These are phyloP conservation scores for Acanthopleura granulata DNA, from an alignment of 2,888 invertebrate species.

Conservation along the genomic window DNA sequence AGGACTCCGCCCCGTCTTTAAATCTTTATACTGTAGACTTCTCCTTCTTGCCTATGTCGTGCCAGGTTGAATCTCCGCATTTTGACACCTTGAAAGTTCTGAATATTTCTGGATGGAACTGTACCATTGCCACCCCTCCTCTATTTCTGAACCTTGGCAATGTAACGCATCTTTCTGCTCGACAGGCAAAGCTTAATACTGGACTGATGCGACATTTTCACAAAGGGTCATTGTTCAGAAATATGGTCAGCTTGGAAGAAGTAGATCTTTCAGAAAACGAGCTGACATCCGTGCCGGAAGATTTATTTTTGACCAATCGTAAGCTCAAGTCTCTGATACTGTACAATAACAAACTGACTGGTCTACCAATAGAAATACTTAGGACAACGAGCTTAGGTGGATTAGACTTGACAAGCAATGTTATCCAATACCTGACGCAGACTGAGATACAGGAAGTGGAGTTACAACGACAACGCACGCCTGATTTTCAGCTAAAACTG, in stretches of 20 bases:
- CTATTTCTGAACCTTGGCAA: not conserved
- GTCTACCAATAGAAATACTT: not conserved
- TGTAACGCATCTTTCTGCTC: not conserved
- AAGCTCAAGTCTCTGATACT: not conserved
- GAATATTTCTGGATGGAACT: not conserved
- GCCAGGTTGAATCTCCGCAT: not conserved
- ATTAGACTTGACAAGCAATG: slow-evolving; percentile 6
- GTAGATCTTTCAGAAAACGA: not conserved
- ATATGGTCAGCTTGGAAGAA: not conserved
- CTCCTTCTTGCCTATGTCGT: not conserved
- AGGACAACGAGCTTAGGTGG: not conserved
- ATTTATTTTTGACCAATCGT: not conserved
- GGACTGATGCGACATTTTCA: not conserved
- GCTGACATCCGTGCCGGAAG: not conserved
- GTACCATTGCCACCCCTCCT: not conserved
- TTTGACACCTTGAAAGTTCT: not conserved
- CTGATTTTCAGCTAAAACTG: not conserved
- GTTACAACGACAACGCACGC: not conserved
- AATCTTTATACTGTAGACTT: not conserved
- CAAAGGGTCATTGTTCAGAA: not conserved
- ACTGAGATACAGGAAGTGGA: not conserved
- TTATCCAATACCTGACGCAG: not conserved
- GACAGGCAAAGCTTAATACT: not conserved
- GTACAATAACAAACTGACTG: not conserved
- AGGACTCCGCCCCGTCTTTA: not conserved